Evolutionary conservation across 2,888 invertebrate genomes (phyloP), one percentile per base, ranked within the genome.

Genomic region (Physocephala rufipes): DNA sequence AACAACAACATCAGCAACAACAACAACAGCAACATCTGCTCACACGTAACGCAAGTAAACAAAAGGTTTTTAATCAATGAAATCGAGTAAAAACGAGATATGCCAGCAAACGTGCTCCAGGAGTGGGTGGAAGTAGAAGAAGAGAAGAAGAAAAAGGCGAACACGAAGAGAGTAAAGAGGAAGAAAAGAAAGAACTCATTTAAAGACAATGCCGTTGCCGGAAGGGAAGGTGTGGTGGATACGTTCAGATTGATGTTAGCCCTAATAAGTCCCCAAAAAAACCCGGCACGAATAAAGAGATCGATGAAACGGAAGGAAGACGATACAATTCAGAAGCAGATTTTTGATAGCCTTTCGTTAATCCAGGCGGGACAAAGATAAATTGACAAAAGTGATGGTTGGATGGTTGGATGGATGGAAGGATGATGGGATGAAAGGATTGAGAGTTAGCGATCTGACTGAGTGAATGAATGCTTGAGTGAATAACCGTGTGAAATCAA

Each of bases 1-100:
- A 67, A 58, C 59, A 15, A 13, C 53, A 24, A 24, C 65, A n/a
- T 19, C 53, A 16, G 19, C 58, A 30, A 3, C 45, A 43, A 13
- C 55, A 19, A 43, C 58, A 58, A 24, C 61, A 61, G 61, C 21
- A 51, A 62, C 68, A 68, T 61, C 68, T 62, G 61, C 61, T 30
- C 68, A 51, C 62, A 51, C 61, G 68, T 62, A 26, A 49, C 66
- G 55, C 67, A 30, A 62, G 68, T 68, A 68, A 68, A 68, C 61
- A 61, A 68, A 62, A 61, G 30, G n/a, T n/a, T 68, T 68, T 68
- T 68, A 68, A 68, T 68, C 68, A 68, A 68, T 68, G 68, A 68
- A 68, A 68, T 68, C 68, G 19, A 53, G 66, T 66, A 55, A 26
- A 21, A 49, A 64, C n/a, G n/a, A 49, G 49, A 49, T 5, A 24